A percentile compares a stretch with the other conserved stretches of the same genome.
phyloP scores from a whole-genome alignment of 2,113 vertebrate genomes.

The Nesoenas mayeri region DNA sequence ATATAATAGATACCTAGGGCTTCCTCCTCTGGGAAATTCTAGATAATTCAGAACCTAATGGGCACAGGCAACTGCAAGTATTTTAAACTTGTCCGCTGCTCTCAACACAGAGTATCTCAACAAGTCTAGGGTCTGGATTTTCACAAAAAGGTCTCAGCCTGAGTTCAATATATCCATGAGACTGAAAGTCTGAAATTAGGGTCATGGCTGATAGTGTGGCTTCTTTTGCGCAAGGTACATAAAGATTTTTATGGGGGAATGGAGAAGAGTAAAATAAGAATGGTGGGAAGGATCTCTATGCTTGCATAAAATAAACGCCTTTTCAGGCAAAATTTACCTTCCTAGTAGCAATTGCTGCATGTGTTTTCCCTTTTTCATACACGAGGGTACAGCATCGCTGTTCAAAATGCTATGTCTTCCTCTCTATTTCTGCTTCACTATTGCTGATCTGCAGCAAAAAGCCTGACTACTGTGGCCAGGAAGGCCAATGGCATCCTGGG shows the following conservation, averaged over 20 bases:
- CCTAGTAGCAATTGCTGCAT: not conserved
- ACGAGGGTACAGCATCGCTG: not conserved
- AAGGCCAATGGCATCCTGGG: too few relatives aligned
- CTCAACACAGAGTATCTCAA: not conserved
- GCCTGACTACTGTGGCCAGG: not conserved
- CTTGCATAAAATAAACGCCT: not conserved
- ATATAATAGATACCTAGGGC: not conserved
- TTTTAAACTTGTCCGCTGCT: not conserved
- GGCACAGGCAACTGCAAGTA: not conserved
- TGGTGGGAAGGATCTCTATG: not conserved
- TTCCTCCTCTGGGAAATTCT: not conserved
- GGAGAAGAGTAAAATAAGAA: not conserved
- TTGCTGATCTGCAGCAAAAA: not conserved
- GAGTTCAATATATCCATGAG: not conserved
- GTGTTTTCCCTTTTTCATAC: not conserved
- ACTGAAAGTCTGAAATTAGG: not conserved
- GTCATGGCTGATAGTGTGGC: not conserved
- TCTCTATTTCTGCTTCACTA: not conserved
- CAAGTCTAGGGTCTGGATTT: not conserved
- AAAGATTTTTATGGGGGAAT: not conserved
- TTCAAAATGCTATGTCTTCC: not conserved
- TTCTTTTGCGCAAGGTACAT: not conserved
- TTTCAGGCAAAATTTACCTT: not conserved
- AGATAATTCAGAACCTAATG: not conserved
- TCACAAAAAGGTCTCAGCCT: not conserved